Conservation (phyloP, 2,113 vertebrate species). For the Lichenostomus cassidix region DNA sequence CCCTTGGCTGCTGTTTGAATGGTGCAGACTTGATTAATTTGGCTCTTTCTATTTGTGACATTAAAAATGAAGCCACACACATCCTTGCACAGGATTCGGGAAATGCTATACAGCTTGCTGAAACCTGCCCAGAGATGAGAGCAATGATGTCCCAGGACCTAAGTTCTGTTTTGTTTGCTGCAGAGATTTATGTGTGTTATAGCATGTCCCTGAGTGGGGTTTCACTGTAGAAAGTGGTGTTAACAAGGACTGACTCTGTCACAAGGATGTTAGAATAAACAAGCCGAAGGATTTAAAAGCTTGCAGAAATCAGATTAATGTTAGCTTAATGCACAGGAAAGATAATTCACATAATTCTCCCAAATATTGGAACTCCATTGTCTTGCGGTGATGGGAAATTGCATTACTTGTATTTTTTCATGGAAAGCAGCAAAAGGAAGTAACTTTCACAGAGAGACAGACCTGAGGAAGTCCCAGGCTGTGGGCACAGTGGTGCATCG, state of each 20-base stretch:
- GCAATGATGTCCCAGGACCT: background rate
- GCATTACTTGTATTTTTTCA: background rate
- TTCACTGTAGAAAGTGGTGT: background rate
- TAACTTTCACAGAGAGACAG: background rate
- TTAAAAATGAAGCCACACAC: background rate
- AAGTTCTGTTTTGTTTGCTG: background rate
- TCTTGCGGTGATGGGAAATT: background rate
- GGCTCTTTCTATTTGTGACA: background rate
- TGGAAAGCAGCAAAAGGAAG: background rate
- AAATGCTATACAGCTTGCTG: background rate
- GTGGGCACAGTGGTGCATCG: background rate
- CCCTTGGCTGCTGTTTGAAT: background rate
- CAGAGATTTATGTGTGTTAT: background rate
- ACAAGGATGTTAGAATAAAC: background rate
- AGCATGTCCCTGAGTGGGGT: background rate
- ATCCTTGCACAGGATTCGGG: background rate
- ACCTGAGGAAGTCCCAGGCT: background rate
- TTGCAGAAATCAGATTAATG: background rate
- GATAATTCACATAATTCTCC: background rate
- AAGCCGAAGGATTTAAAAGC: background rate
- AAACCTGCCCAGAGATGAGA: background rate
- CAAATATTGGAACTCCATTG: background rate
- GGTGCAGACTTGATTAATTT: background rate
- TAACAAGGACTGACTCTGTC: background rate
- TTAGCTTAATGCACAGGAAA: background rate